phyloP scores from a whole-genome alignment of 2,113 vertebrate species.

The Cromileptes altivelis region DNA sequence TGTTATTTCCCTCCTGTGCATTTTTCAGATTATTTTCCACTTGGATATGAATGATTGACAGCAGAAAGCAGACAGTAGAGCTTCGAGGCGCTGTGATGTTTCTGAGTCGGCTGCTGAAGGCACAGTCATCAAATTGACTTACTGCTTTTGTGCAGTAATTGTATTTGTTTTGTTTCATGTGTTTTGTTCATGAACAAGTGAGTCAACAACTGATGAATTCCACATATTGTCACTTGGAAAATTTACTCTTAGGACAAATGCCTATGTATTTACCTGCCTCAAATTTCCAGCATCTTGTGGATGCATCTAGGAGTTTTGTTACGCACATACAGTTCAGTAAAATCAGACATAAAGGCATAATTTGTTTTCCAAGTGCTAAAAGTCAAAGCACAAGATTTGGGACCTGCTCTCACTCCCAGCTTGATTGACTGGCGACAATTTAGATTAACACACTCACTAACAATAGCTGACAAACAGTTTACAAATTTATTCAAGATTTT shows the following conservation, averaged over 20 bases:
- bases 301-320: not conserved
- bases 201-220: conserved; percentile 10
- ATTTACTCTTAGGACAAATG: not conserved
- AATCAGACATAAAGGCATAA: conserved; percentile 7
- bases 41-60: conserved; percentile 33
- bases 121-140: conserved; percentile 24
- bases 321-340: not conserved
- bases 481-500: not conserved
- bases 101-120: conserved; percentile 25
- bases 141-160: conserved; percentile 21
- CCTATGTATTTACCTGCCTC: not conserved
- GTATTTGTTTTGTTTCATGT: conserved; percentile 29
- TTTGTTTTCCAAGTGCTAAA: conserved; percentile 4
- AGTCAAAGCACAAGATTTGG: not conserved
- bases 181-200: conserved; percentile 6
- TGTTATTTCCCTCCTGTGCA: conserved; percentile 36
- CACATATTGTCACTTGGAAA: not conserved
- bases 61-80: not conserved
- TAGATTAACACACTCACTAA: not conserved
- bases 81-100: conserved; percentile 7
- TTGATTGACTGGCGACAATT: conserved; percentile 23
- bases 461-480: not conserved
- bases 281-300: not conserved
- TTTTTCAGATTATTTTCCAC: conserved; percentile 57
- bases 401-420: not conserved